Evolutionary conservation across 2,797 vertebrate genomes (phyloP), one percentile per base, ranked within the genome.

Genomic region (Sternotherus odoratus): DNA sequence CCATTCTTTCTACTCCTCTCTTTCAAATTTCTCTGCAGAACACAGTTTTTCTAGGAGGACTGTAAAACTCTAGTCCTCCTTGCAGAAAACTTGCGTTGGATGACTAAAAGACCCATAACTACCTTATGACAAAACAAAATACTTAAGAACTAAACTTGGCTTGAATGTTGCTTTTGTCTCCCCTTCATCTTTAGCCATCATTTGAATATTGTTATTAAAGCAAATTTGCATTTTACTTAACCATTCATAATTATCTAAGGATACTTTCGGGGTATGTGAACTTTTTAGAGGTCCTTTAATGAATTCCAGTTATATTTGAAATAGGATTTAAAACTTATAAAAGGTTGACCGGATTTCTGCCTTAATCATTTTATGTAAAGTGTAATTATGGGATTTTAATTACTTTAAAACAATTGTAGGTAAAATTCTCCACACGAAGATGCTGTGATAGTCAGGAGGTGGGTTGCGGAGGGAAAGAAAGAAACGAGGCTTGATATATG

Each of bases 311-410:
- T 74, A 46, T 74, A 46, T 74, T 46, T 74, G 69, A 74, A 74
- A 26, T 74, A 43, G 39, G 69, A 26, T 28, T 74, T 74, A 93
- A 50, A 4, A 6, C 15, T 0, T 2, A 51, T 36, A 0, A 66
- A 5, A 49, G 66, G 12, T 36, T 79, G 8, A 36, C 24, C 80
- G 5, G 77, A 46, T 5, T 79, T 80, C 3, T 63, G 6, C 28
- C 88, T 87, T 46, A 54, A 16, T 86, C 54, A 13, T 57, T 79
- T 84, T 2, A 82, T 53, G 50, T 39, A 15, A 57, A 81, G 81
- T 26, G 10, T 23, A 79, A 77, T 11, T 69, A 69, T 24, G 12
- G 33, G 80, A 39, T 23, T 5, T 3, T 78, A 54, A 89, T 30
- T 91, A n/a, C 75, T 84, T 94, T 82, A 46, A 90, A 56, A 16